phyloP scores from a whole-genome alignment of 2,888 invertebrate species.

The Habrosyne pyritoides region DNA sequence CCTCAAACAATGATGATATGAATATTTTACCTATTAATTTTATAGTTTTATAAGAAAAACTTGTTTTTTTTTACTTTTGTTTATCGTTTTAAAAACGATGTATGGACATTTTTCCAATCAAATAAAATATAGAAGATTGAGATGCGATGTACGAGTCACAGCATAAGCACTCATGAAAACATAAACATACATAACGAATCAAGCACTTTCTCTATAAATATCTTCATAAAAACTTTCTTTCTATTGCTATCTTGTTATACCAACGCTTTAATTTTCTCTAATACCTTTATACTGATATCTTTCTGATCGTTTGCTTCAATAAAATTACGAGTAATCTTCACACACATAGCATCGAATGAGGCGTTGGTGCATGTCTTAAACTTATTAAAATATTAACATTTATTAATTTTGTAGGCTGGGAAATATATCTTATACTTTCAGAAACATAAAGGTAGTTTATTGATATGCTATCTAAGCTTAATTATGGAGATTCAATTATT shows the following conservation, averaged over 20 bases:
- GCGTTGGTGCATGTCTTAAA: background rate
- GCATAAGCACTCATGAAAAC: background rate
- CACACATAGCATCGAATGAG: background rate
- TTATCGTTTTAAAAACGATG: too few species aligned
- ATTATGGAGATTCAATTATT: too few species aligned
- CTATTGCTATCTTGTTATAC: background rate
- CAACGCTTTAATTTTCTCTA: background rate
- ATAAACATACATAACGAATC: background rate
- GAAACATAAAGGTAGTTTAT: too few species aligned
- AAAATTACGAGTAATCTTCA: background rate
- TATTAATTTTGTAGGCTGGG: too few species aligned
- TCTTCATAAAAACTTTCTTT: background rate
- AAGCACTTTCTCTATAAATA: background rate
- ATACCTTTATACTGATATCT: background rate
- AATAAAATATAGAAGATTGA: background rate
- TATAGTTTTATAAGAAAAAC: too few species aligned
- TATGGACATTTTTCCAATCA: background rate
- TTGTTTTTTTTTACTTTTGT: too few species aligned
- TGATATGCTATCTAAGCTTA: too few species aligned
- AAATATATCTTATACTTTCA: too few species aligned
- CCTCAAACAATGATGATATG: too few species aligned
- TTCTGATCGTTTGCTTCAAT: background rate
- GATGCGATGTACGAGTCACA: conserved; percentile 1
- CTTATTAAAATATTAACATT: background rate
- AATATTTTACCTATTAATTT: too few species aligned